Conservation (phyloP, 2,797 vertebrate species). For the Rhincodon typus region DNA sequence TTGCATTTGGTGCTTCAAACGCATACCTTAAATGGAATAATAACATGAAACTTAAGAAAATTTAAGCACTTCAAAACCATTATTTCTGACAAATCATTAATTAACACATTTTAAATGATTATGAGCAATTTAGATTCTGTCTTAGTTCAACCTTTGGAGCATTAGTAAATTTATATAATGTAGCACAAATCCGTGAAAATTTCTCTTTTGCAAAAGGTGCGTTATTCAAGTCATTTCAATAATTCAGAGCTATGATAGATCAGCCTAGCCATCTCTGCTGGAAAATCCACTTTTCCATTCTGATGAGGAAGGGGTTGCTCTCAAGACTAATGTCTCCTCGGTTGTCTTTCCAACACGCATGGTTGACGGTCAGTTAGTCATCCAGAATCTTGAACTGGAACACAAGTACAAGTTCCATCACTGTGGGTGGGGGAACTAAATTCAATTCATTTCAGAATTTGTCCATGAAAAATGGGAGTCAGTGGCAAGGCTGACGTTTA, state of each 20-base stretch:
- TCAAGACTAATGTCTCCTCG: background rate
- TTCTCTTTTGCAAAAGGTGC: background rate
- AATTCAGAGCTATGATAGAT: background rate
- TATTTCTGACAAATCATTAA: slow-evolving; percentile 3
- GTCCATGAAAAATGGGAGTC: background rate
- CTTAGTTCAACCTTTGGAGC: background rate
- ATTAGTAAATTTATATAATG: background rate
- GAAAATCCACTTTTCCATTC: background rate
- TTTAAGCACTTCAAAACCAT: background rate
- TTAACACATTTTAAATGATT: background rate
- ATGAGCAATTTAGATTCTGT: background rate
- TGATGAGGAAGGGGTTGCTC: background rate
- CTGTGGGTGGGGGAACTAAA: background rate
- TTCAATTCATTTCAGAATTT: background rate
- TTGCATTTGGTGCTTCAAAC: background rate
- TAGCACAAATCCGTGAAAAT: background rate
- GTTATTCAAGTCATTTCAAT: background rate
- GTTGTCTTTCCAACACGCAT: background rate
- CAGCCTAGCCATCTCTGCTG: background rate
- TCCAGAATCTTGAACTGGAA: background rate
- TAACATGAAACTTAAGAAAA: background rate
- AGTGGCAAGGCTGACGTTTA: background rate
- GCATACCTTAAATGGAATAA: background rate
- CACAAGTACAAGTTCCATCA: background rate
- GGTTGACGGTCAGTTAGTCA: background rate